phyloP scores from a whole-genome alignment of 2,888 invertebrate species.

The Abscondita cerata region DNA sequence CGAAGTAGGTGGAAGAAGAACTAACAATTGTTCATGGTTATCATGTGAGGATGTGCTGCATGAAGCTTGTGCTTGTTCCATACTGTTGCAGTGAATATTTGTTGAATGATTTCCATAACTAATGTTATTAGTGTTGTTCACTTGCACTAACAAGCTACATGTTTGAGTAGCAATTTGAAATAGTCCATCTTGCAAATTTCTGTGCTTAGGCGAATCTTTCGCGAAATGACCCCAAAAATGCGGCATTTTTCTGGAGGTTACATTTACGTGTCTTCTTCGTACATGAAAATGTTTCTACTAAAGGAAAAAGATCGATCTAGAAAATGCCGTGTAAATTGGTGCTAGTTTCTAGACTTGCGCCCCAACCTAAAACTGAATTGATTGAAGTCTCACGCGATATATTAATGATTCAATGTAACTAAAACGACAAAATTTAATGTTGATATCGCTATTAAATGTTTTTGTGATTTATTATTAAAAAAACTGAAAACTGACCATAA shows the following conservation, averaged over 20 bases:
- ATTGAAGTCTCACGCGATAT: slow-evolving; percentile 25
- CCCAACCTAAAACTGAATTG: slow-evolving; percentile 30
- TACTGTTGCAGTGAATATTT: slow-evolving; percentile 66
- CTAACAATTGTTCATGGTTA: slow-evolving; percentile 58
- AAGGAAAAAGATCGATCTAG: slow-evolving; percentile 30
- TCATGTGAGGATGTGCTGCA: slow-evolving; percentile 9
- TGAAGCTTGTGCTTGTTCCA: slow-evolving; percentile 40
- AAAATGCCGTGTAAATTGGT: slow-evolving; percentile 32
- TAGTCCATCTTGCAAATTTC: slow-evolving; percentile 76
- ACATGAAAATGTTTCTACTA: slow-evolving; percentile 19
- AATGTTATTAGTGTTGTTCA: slow-evolving; percentile 78
- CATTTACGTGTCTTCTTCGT: slow-evolving; percentile 12
- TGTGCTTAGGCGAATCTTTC: slow-evolving; percentile 61
- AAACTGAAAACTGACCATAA: no score
- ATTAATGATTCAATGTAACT: slow-evolving; percentile 25
- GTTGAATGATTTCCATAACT: slow-evolving; percentile 70
- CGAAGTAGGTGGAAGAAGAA: slow-evolving; percentile 63
- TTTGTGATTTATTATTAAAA: no score
- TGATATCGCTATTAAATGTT: no score
- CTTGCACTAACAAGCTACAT: slow-evolving; percentile 78
- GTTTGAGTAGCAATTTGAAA: slow-evolving; percentile 82
- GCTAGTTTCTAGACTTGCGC: slow-evolving; percentile 35
- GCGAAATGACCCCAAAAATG: slow-evolving; percentile 68
- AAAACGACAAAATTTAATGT: slow-evolving; percentile 12
- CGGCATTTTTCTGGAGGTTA: slow-evolving; percentile 20